These are phyloP conservation scores for Diachrysia chrysitis DNA, from an alignment of 2,888 invertebrate species.

Conservation along the genomic window DNA sequence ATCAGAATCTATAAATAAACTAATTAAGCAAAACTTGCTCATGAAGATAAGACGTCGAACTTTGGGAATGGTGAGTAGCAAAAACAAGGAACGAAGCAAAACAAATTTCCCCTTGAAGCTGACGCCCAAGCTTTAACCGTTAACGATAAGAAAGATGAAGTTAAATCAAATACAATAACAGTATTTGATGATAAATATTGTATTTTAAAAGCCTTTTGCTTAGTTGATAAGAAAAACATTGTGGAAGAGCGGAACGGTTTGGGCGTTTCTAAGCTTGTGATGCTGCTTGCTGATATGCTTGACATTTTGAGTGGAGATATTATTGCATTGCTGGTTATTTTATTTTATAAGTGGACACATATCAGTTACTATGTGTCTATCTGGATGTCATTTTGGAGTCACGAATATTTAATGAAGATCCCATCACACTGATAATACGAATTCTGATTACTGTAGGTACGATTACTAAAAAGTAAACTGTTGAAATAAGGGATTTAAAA, in stretches of 20 bases:
- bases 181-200: not conserved
- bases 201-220: not conserved
- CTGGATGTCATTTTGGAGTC: too few relatives aligned
- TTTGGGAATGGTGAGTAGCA: constrained; percentile 48
- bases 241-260: not conserved
- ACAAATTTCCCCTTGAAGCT: constrained; percentile 48
- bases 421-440: too few relatives aligned
- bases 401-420: too few relatives aligned
- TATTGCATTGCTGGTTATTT: too few relatives aligned
- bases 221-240: not conserved
- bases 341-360: too few relatives aligned
- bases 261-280: not conserved
- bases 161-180: not conserved
- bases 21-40: constrained; percentile 58
- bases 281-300: too few relatives aligned
- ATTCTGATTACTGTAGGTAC: too few relatives aligned
- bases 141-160: constrained; percentile 12
- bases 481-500: too few relatives aligned
- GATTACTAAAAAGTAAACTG: too few relatives aligned
- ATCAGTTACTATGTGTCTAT: too few relatives aligned
- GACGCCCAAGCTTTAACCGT: constrained; percentile 21
- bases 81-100: constrained; percentile 51
- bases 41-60: constrained; percentile 52
- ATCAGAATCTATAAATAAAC: constrained; percentile 61
- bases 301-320: too few relatives aligned